phyloP scores from a whole-genome alignment of 2,888 invertebrate species.

The Ophonus ardosiacus region DNA sequence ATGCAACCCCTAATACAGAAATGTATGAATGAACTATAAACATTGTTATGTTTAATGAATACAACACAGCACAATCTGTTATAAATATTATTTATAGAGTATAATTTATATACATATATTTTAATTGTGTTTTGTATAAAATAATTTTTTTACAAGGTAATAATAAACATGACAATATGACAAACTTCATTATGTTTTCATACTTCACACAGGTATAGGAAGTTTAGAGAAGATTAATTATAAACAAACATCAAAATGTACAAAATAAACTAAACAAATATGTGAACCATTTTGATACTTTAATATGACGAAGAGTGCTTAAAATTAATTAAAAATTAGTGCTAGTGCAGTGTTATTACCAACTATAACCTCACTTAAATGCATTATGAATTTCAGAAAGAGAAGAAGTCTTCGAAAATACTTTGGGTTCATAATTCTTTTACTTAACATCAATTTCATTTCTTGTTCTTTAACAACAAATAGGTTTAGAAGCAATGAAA shows the following conservation, averaged over 20 bases:
- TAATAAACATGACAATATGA: not conserved
- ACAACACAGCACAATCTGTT: too few species aligned
- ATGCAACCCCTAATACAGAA: too few species aligned
- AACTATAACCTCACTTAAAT: constrained; percentile 20
- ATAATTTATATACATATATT: too few species aligned
- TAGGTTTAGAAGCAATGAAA: constrained; percentile 28
- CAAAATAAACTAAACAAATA: constrained; percentile 11
- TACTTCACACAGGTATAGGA: not conserved
- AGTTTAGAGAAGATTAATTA: not conserved
- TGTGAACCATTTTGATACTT: not conserved
- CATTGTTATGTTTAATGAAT: too few species aligned
- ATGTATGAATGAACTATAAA: too few species aligned
- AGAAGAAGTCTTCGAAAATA: constrained; percentile 47
- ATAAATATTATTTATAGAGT: too few species aligned
- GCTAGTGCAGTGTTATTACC: not conserved
- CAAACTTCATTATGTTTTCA: not conserved
- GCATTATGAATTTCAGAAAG: constrained; percentile 49
- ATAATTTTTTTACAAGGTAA: too few species aligned
- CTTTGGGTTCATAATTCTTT: constrained; percentile 52
- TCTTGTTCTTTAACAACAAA: constrained; percentile 47
- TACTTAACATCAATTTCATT: constrained; percentile 56
- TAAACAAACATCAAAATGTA: constrained; percentile 19
- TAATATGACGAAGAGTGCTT: not conserved
- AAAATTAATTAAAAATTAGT: not conserved
- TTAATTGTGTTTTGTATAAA: too few species aligned